Conservation (phyloP, 53 echinoderm and acorn worm genomes). For the Luidia sarsii region DNA sequence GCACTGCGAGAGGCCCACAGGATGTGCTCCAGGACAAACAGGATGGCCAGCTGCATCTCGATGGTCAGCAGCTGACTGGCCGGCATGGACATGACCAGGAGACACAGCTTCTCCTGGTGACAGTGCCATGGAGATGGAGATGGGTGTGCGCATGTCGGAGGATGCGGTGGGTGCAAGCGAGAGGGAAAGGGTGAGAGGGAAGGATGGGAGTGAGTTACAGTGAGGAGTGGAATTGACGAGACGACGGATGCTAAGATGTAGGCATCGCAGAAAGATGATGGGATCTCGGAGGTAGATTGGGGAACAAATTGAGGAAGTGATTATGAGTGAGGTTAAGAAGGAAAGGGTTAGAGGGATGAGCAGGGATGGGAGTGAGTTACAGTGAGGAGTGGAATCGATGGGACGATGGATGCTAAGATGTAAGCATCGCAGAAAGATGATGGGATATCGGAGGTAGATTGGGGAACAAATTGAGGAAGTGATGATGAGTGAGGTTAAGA, state of each 20-base stretch:
- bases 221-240: background rate
- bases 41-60: slow-evolving; percentile 86
- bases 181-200: background rate
- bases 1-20: slow-evolving; percentile 71
- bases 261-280: too few relatives aligned
- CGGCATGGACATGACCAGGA: slow-evolving; percentile 96
- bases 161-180: background rate
- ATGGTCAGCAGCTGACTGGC: slow-evolving; percentile 87
- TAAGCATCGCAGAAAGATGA: too few relatives aligned
- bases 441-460: too few relatives aligned
- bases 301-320: background rate
- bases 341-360: background rate
- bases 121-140: too few relatives aligned
- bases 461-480: background rate
- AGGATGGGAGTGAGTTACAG: background rate
- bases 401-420: too few relatives aligned
- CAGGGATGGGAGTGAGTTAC: background rate
- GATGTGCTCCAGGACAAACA: slow-evolving; percentile 87
- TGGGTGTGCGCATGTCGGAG: background rate
- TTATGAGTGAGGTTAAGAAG: too few relatives aligned
- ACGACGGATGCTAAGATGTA: too few relatives aligned
- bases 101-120: slow-evolving; percentile 96
- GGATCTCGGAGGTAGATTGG: too few relatives aligned
- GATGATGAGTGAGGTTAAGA: background rate
- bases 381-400: background rate